Evolutionary conservation across 2,113 vertebrate genomes (phyloP).

Genomic region (Tachycineta bicolor): DNA sequence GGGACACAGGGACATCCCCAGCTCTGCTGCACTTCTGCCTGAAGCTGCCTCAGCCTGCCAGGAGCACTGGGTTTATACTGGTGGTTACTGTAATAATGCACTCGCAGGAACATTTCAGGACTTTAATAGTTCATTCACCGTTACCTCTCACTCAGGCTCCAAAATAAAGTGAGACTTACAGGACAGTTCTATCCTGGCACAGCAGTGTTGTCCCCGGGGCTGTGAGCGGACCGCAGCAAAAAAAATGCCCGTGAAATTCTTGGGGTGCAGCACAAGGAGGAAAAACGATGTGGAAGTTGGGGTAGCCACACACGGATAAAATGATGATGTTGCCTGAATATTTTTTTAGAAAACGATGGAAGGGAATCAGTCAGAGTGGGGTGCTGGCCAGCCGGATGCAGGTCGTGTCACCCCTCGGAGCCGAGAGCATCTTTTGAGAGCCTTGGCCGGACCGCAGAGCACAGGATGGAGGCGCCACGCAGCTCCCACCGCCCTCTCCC

Average conservation of each 20-base stretch:
- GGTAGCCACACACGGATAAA: neutral
- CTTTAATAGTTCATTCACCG: neutral
- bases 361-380: neutral
- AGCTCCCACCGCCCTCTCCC: neutral
- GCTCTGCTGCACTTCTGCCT: neutral
- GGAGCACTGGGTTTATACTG: neutral
- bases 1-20: neutral
- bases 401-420: neutral
- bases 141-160: neutral
- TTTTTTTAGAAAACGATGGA: neutral
- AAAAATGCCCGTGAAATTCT: neutral
- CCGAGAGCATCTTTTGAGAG: neutral
- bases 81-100: neutral
- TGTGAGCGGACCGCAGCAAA: neutral
- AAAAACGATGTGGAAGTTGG: neutral
- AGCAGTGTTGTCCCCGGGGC: neutral
- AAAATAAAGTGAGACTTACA: neutral
- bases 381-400: neutral
- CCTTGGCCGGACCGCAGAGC: neutral
- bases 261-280: neutral
- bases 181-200: neutral
- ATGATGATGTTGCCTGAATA: rapidly evolving
- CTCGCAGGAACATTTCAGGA: neutral
- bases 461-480: rapidly evolving
- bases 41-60: neutral